Evolutionary conservation across 2,888 invertebrate species (phyloP).

Genomic region (Hartigia nigra): DNA sequence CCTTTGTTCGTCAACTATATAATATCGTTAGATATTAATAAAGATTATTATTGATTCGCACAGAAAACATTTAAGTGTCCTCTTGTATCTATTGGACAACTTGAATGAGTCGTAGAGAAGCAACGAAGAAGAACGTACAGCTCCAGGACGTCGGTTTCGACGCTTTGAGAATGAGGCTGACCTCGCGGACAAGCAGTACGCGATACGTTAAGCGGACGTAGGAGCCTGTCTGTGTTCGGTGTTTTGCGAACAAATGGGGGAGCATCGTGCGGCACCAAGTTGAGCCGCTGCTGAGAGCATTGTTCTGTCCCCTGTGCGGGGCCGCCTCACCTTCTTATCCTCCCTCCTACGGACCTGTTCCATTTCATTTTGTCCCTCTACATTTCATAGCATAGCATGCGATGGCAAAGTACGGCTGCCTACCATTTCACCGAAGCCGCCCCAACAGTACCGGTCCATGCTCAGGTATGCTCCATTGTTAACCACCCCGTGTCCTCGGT

Average conservation of each 20-base stretch:
- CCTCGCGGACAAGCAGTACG: slow-evolving; percentile 14
- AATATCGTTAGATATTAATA: background rate
- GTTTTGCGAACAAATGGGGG: slow-evolving; percentile 64
- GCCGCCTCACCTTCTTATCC: slow-evolving; percentile 21
- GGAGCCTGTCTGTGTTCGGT: slow-evolving; percentile 53
- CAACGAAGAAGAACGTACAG: background rate
- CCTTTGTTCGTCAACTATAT: background rate
- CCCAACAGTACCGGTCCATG: slow-evolving; percentile 54
- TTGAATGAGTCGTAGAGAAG: background rate
- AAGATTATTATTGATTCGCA: background rate
- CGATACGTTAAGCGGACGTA: slow-evolving; percentile 41
- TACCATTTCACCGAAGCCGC: slow-evolving; percentile 31
- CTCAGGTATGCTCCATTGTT: slow-evolving; percentile 62
- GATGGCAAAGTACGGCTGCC: background rate
- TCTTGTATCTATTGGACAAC: background rate
- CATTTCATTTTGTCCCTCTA: slow-evolving; percentile 46
- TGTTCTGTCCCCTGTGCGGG: slow-evolving; percentile 47
- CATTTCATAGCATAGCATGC: slow-evolving; percentile 52
- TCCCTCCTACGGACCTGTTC: slow-evolving; percentile 22
- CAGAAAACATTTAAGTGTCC: background rate
- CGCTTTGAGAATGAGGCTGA: background rate
- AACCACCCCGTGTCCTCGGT: slow-evolving; percentile 45
- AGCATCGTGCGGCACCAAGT: slow-evolving; percentile 54
- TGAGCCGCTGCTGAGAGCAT: slow-evolving; percentile 52
- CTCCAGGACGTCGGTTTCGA: background rate